Base-by-base conservation (phyloP, 2,797 vertebrate species). In the Poeciliopsis presidionis region DNA sequence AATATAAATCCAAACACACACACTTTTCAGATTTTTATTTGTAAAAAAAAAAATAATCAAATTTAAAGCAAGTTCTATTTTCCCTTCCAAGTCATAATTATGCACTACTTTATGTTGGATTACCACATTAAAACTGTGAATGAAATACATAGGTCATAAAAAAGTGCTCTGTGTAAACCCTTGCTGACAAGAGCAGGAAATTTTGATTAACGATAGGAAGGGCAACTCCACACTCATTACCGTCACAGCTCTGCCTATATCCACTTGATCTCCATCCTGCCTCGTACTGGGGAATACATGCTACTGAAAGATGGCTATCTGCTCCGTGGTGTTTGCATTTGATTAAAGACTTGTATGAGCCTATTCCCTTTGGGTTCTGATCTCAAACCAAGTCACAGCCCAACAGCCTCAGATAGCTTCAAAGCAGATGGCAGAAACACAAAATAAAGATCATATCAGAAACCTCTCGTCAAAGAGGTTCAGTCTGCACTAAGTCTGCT, bases 231-330 rank as follows among this genome's bases (percentile, higher is more conserved):
- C 55, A 53, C 18, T 72, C n/a, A 6, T 70, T 67, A 55, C 69
- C 71, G 73, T 82, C 84, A 80, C 55, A 82, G 78, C 72, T 16
- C 47, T 76, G 67, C 67, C 51, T 57, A 72, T 36, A 55, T 63
- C 77, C 83, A 76, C 82, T 33, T 82, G 72, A 73, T 65, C 81
- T 83, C 82, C 84, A 90, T 76, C 89, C 71, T 8, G 11, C 78
- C 51, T 30, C 78, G 75, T 78, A 76, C 75, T 41, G 22, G 78
- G 81, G 81, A 85, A 28, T 45, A 86, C 84, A 75, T 88, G 87
- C 87, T 90, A 91, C 86, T 88, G 83, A 77, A 79, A 92, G 88
- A 92, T 93, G 80, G 20, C 76, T 89, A 88, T 93, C 92, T 90
- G 55, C 78, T 73, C 75, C 73, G 81, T 36, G 79, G 76, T 81